Base-by-base conservation (phyloP, 2,888 invertebrate genomes). In the Epirrhoe tristata region DNA sequence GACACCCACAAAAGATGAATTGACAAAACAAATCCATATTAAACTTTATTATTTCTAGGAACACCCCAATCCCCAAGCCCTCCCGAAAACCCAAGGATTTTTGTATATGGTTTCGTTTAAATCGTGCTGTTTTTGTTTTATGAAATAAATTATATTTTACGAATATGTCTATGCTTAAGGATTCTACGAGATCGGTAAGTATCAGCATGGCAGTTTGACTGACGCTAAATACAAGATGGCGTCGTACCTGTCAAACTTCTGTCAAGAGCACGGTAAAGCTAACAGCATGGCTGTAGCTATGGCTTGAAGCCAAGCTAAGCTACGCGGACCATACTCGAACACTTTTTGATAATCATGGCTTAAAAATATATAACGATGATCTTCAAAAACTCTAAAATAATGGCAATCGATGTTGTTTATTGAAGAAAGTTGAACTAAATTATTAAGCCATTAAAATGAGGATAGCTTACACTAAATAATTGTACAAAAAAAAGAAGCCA, bases 101-200 rank as follows among this genome's bases (percentile, higher is more conserved):
- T 72, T 72, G 64, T 65, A 58, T 69, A 56, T 48, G 8, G 36
- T 52, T 53, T 57, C 58, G 56, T 71, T 64, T 51, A 66, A 63
- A 72, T 58, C 6, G 43, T 66, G 64, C 66, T 55, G 52, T 74
- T 75, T 75, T 76, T 73, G 75, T 77, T 70, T 64, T 68, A 24
- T 24, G 66, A 57, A 71, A 59, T 73, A 73, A 73, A 71, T 63
- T 77, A 74, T 80, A 77, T 81, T 81, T 81, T 76, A 75, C 76
- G 77, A 76, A 77, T 87, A 86, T 88, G 87, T 85, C 86, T 86
- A 83, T 71, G 77, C 86, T 50, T 54, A 87, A 93, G 93, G 93
- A 93, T 91, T 92, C 87, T 91, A 88, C 84, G 92, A 93, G 77
- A 90, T 93, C 60, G 93, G 93, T 93, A 87, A 93, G 93, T 80